Evolutionary conservation across 2,113 vertebrate genomes (phyloP), one percentile per base, ranked within the genome.

Genomic region (Rhea americana): DNA sequence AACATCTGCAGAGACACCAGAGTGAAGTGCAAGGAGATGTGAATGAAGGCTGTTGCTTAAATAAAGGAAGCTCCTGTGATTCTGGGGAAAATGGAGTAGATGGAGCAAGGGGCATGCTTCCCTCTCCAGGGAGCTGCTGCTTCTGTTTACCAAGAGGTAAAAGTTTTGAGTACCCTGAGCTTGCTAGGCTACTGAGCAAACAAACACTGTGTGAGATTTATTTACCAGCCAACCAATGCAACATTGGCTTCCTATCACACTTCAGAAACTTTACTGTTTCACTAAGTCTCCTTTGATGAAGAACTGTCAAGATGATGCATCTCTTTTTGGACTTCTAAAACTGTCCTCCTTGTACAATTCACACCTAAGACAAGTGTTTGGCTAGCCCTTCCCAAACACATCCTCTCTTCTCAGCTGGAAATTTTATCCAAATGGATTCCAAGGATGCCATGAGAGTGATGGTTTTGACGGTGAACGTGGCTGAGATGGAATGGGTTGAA

Each of bases 331-430:
- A 53, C 70, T 65, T 81, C 63, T 59, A 32, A 76, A 80, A 70
- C 32, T 50, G 75, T 25, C 43, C 26, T 45, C 13, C 48, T 25
- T 30, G 22, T 11, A 28, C 32, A 75, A 5, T 8, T 80, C 56
- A 47, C 5, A 4, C 32, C 11, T 0, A 19, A 11, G 45, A 9
- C 24, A 79, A 15, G 18, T 1, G 6, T 26, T 24, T 48, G 25
- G 12, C 22, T 67, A 62, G 28, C 75, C 18, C 17, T 39, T 75
- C 56, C 68, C 70, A 51, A 48, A n/a, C 50, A 47, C 4, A 39
- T 56, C 18, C 35, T 58, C 19, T 47, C 65, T 65, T 32, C 7
- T 35, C 35, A 75, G 43, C 43, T 85, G 28, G 70, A 41, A 71
- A 48, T 53, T 18, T 47, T 41, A 30, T 35, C 30, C 43, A 47